Evolutionary conservation across 2,888 invertebrate species (phyloP), one percentile per base, ranked within the genome.

Genomic region (Cremastinae sp.): DNA sequence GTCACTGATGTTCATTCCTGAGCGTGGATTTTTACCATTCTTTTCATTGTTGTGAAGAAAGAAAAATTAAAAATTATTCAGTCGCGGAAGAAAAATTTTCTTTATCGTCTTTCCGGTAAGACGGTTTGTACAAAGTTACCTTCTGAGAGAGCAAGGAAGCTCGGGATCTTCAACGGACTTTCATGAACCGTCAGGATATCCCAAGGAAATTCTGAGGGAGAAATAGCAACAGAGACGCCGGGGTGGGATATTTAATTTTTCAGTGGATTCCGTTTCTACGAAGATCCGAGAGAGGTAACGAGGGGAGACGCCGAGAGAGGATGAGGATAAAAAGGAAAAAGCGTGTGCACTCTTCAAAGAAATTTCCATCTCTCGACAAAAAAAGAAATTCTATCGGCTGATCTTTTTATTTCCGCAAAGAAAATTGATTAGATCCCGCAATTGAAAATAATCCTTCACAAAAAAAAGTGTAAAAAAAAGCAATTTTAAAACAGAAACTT

Each of bases 201-300:
- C 22, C 10, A 64, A 49, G 54, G 56, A 66, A 66, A 36, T 12
- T 49, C n/a, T 14, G 43, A 36, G 71, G 36, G 14, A 36, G 47
- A 14, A 47, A 18, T 3, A 47, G 47, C 56, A 9, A 68, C 45
- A 9, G 36, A 20, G 28, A 62, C 49, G 20, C 5, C 7, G 43
- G 56, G 45, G 68, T 59, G 61, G 51, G 65, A 72, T 72, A 76
- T 79, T 76, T 76, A 79, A 79, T 79, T 76, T 79, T 78, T 79
- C 78, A 76, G 65, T 54, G 62, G 49, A 22, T 64, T 62, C 62
- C 43, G 41, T 62, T 62, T 41, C 62, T 12, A 22, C 47, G 43
- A 9, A 8, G 34, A 51, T 56, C 18, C 49, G 20, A 62, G 51
- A 62, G 51, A 56, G 49, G 56, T 54, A 38, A 69, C 56, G 41